Conservation (phyloP, 2,797 vertebrate genomes). For the Coilia nasus region DNA sequence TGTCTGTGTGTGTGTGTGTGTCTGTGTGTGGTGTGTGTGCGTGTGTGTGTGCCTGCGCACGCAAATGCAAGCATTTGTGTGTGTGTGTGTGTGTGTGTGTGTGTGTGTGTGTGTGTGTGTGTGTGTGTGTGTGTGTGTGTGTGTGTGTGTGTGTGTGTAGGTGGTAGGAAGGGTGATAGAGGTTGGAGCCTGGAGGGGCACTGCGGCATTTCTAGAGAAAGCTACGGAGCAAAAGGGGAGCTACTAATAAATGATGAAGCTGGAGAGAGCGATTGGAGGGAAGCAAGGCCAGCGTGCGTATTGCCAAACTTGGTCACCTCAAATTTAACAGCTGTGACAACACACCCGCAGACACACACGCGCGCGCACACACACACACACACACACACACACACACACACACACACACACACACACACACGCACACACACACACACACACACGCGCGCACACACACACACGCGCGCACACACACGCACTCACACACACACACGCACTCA, state of each 20-base stretch:
- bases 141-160: not conserved
- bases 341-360: not conserved
- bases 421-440: no score
- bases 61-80: no score
- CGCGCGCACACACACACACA: not conserved
- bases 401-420: no score
- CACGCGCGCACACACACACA: no score
- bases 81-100: no score
- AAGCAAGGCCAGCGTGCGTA: not conserved
- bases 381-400: no score
- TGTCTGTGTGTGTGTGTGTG: not conserved
- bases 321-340: not conserved
- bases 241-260: no score
- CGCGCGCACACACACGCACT: not conserved
- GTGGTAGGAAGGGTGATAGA: not conserved
- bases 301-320: not conserved
- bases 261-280: not conserved
- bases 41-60: not conserved
- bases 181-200: not conserved
- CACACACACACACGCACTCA: not conserved
- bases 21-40: not conserved
- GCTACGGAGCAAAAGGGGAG: not conserved
- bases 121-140: slow-evolving; percentile 53
- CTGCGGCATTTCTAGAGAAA: slow-evolving; percentile 6
- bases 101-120: not conserved